These are phyloP conservation scores for Enteromius anoplus DNA, from an alignment of 2,797 vertebrate genomes.

Conservation along the genomic window DNA sequence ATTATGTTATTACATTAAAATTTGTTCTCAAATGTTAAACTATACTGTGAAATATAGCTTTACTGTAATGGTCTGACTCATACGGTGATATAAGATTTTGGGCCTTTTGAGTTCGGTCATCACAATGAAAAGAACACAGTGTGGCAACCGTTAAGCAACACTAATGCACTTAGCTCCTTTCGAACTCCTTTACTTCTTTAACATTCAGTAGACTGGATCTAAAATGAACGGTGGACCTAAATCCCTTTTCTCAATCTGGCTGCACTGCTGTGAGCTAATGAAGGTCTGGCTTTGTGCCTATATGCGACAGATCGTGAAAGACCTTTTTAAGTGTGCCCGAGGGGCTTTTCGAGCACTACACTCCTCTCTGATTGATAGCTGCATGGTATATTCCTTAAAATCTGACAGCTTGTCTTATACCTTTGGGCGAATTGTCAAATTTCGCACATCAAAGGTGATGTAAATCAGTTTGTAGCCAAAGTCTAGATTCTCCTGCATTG, in stretches of 20 bases:
- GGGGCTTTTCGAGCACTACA: slow-evolving; percentile 62
- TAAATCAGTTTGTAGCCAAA: slow-evolving; percentile 21
- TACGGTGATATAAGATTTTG: background rate
- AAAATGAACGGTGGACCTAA: slow-evolving; percentile 50
- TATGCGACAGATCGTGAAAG: slow-evolving; percentile 69
- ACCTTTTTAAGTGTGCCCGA: slow-evolving; percentile 68
- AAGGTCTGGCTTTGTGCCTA: slow-evolving; percentile 66
- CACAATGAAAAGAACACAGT: slow-evolving; percentile 24
- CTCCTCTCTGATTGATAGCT: slow-evolving; percentile 59
- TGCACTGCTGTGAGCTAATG: slow-evolving; percentile 67
- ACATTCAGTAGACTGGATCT: slow-evolving; percentile 28
- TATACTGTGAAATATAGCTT: background rate
- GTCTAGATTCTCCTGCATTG: background rate
- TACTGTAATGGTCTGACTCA: background rate
- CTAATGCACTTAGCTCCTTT: slow-evolving; percentile 17
- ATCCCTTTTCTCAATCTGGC: slow-evolving; percentile 51
- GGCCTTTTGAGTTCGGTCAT: background rate
- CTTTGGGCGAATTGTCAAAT: slow-evolving; percentile 63
- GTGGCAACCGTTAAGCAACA: background rate
- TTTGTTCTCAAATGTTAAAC: background rate
- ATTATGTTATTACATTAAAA: background rate
- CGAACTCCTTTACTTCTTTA: slow-evolving; percentile 25
- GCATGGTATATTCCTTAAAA: slow-evolving; percentile 54
- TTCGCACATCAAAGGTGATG: slow-evolving; percentile 45
- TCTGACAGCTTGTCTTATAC: slow-evolving; percentile 59